These are phyloP conservation scores for Oxystoma pomonae DNA, from an alignment of 2,888 invertebrate species.

Conservation along the genomic window DNA sequence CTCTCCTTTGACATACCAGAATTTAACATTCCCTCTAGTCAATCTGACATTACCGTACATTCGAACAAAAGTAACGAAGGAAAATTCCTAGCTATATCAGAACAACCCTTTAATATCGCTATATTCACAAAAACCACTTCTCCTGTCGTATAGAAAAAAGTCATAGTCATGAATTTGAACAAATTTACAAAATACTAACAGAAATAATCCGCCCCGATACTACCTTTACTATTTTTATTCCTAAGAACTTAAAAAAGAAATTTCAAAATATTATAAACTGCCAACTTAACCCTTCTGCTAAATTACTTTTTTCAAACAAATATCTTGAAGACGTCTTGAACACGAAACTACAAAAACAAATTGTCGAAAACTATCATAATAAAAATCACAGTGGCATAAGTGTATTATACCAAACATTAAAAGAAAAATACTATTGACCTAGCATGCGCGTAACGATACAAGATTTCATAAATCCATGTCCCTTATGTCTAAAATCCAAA, in stretches of 20 bases:
- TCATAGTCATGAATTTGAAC: neutral
- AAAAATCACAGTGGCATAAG: conserved; percentile 8
- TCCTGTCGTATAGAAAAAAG: neutral
- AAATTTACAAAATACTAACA: no score
- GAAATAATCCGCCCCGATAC: neutral
- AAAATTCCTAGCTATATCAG: neutral
- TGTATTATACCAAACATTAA: conserved; percentile 4
- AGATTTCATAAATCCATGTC: conserved; percentile 1
- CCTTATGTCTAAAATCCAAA: neutral
- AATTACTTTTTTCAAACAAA: neutral
- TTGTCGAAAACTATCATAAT: neutral
- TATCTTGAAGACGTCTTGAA: neutral
- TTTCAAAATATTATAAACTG: neutral
- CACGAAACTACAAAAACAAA: neutral
- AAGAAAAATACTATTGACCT: conserved; percentile 12
- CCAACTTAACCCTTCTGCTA: neutral
- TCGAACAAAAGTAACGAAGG: neutral
- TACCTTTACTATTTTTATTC: neutral
- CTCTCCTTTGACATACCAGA: no score
- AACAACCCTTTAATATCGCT: neutral
- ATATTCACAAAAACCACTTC: no score
- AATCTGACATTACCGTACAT: neutral
- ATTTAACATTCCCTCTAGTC: neutral
- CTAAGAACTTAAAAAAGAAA: neutral
- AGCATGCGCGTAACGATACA: neutral